Evolutionary conservation across 2,797 vertebrate genomes (phyloP), one percentile per base, ranked within the genome.

Genomic region (Peromyscus aztecus): DNA sequence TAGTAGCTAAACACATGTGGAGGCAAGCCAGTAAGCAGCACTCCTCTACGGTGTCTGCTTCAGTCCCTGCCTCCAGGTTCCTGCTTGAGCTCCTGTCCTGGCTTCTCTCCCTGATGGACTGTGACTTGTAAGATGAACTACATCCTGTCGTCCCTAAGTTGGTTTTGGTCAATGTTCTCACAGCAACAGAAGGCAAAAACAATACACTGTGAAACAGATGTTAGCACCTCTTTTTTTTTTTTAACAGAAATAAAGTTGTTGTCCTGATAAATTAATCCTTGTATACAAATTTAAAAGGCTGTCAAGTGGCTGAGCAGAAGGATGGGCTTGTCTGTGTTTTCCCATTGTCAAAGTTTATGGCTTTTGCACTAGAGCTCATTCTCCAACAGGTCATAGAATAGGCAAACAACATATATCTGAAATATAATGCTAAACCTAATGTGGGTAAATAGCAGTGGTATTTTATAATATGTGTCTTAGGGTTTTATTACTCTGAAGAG

Each of bases 381-480:
- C 59, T 87, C 83, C 63, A 81, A 49, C 31, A 46, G 55, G 43
- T 82, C 59, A 61, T 37, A 29, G 7, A 34, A 12, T 94, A 4
- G 16, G 21, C 69, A 85, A n/a, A 31, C 4, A 55, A 77, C 71
- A 14, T 29, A 29, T 65, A 61, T 71, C 4, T 67, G 34, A 69
- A 93, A 83, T 12, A n/a, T 78, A 89, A 71, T 61, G 69, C 43
- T 76, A 93, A 87, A 73, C 21, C 19, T 73, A 91, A 29, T 81
- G 52, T 88, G 85, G 63, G 29, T 27, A 82, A 46, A 6, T 49
- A 34, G 29, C 14, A 52, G 9, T 80, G 81, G 37, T 69, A 85
- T 95, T 94, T 91, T 84, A 78, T 78, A 96, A 88, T 71, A 78
- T 12, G 91, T 37, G 37, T 43, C 71, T 75, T 75, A 43, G 23